A percentile compares a stretch with the other conserved stretches of the same genome.
phyloP scores from a whole-genome alignment of 2,888 invertebrate genomes.

The Myathropa florea region DNA sequence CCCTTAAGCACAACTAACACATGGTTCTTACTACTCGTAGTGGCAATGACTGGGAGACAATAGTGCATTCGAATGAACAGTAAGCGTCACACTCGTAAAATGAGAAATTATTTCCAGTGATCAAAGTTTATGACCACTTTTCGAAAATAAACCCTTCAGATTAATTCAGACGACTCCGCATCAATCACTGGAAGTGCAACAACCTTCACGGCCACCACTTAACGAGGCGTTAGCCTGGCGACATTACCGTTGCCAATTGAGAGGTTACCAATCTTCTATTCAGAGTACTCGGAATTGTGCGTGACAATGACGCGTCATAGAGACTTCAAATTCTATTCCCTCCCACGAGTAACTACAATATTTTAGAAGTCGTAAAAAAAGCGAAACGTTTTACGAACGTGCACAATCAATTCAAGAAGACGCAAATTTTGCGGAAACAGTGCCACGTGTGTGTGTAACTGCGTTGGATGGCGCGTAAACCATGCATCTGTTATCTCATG shows the following conservation, averaged over 20 bases:
- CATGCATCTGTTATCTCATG: background rate
- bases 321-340: too few relatives aligned
- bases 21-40: background rate
- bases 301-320: background rate
- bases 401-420: background rate
- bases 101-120: background rate
- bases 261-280: background rate
- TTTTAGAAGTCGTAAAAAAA: too few relatives aligned
- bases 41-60: background rate
- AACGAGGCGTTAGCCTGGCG: background rate
- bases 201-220: background rate
- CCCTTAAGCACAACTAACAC: background rate
- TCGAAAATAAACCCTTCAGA: background rate
- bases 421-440: background rate
- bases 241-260: background rate
- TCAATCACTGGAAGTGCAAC: background rate
- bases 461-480: background rate
- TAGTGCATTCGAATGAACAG: background rate
- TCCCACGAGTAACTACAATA: too few relatives aligned
- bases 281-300: background rate
- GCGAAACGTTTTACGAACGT: background rate
- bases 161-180: background rate
- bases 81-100: background rate
- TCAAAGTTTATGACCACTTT: background rate
- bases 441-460: background rate